Percentiles rank a stretch among this genome's conserved stretches.
phyloP scores from a whole-genome alignment of 2,113 vertebrate species.

The Oplegnathus fasciatus region DNA sequence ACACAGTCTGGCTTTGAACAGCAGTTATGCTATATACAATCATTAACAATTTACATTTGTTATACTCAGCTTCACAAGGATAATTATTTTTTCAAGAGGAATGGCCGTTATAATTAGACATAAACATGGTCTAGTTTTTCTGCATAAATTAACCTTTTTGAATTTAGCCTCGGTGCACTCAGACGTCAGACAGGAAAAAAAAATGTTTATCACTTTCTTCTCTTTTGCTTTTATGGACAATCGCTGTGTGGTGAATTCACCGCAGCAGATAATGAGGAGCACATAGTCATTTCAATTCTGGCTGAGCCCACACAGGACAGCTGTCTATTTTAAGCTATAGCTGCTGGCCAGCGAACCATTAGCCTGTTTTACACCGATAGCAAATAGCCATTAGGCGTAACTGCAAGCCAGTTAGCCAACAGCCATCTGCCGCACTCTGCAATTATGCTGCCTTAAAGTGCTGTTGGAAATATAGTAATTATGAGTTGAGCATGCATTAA shows the following conservation, averaged over 20 bases:
- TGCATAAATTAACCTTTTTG: constrained; percentile 62
- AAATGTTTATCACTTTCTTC: constrained; percentile 32
- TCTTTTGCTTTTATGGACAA: constrained; percentile 45
- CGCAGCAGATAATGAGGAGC: constrained; percentile 66
- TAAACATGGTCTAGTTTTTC: constrained; percentile 42
- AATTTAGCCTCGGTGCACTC: constrained; percentile 39
- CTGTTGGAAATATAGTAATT: constrained; percentile 77
- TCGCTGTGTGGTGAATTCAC: constrained; percentile 50
- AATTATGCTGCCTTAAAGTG: constrained; percentile 75
- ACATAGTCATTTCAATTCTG: constrained; percentile 56
- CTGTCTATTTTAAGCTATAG: constrained; percentile 78
- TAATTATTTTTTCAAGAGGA: constrained; percentile 67
- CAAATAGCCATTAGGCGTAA: constrained; percentile 78
- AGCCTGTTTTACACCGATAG: constrained; percentile 81
- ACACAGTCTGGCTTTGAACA: constrained; percentile 32
- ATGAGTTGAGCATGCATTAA: constrained; percentile 75
- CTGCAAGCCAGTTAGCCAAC: constrained; percentile 76
- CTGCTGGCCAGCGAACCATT: constrained; percentile 74
- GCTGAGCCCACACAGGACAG: constrained; percentile 72
- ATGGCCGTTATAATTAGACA: constrained; percentile 54
- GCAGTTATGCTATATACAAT: constrained; percentile 36
- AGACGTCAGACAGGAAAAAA: constrained; percentile 21
- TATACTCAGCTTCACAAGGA: constrained; percentile 41
- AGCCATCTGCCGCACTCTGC: constrained; percentile 75
- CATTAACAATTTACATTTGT: constrained; percentile 63